phyloP scores from a whole-genome alignment of 2,888 invertebrate genomes.

The Dichetophora obliterata region DNA sequence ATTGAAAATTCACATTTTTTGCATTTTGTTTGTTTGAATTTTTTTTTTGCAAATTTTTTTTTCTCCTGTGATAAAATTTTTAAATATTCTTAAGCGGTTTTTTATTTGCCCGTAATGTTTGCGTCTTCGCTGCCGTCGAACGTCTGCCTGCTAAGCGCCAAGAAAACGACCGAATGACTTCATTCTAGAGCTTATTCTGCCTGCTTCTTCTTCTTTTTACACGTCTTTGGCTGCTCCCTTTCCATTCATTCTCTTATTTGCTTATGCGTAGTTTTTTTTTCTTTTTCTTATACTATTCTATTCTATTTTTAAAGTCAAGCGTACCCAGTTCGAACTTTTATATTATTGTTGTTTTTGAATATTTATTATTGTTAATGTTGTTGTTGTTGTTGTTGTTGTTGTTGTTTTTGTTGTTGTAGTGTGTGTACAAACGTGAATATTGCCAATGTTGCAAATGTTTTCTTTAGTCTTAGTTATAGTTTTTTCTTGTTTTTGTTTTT shows the following conservation, averaged over 20 bases:
- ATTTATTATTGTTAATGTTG: constrained; percentile 14
- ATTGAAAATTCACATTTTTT: constrained; percentile 33
- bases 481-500: neutral
- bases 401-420: constrained; percentile 19
- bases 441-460: constrained; percentile 29
- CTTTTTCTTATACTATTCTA: neutral
- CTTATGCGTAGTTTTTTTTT: constrained; percentile 29
- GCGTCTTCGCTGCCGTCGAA: constrained; percentile 63
- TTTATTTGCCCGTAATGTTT: constrained; percentile 48
- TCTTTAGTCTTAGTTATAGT: neutral
- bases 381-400: constrained; percentile 21
- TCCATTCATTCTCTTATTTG: neutral
- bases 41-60: constrained; percentile 20
- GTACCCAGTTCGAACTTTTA: constrained; percentile 7
- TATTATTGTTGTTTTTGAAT: constrained; percentile 12
- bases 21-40: constrained; percentile 45
- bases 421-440: constrained; percentile 27
- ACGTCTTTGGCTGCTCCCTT: neutral
- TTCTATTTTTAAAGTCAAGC: constrained; percentile 35
- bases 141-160: constrained; percentile 54
- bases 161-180: constrained; percentile 37
- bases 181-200: constrained; percentile 23
- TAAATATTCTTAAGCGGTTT: constrained; percentile 7
- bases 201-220: constrained; percentile 11
- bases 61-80: neutral